phyloP scores from a whole-genome alignment of 2,888 invertebrate genomes.

The Macropis europaea region DNA sequence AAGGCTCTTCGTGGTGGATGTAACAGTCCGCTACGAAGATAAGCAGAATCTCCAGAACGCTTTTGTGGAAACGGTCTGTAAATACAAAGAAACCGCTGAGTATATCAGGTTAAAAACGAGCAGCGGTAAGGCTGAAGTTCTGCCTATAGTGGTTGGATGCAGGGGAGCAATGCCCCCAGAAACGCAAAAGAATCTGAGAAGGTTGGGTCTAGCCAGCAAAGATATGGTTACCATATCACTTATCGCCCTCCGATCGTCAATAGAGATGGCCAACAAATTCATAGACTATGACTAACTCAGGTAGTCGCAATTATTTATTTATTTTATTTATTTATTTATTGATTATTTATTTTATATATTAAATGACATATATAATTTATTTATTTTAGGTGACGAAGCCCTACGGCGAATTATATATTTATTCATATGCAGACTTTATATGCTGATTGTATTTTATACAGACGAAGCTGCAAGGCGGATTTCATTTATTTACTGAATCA shows the following conservation, averaged over 20 bases:
- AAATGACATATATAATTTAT: too few relatives aligned
- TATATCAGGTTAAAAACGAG: not conserved
- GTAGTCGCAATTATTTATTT: too few relatives aligned
- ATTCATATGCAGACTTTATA: too few relatives aligned
- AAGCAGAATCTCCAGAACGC: not conserved
- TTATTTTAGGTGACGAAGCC: too few relatives aligned
- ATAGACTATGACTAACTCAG: not conserved
- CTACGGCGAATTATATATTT: too few relatives aligned
- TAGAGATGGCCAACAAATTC: not conserved
- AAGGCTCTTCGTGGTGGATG: not conserved
- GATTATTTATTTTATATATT: too few relatives aligned
- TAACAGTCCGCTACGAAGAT: slow-evolving; percentile 1
- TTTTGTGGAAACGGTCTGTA: not conserved
- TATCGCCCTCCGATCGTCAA: not conserved
- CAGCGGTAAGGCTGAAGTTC: not conserved
- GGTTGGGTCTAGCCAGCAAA: not conserved
- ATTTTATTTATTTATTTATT: too few relatives aligned
- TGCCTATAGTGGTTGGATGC: not conserved
- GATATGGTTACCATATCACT: not conserved
- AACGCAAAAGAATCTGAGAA: not conserved
- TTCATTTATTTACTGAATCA: too few relatives aligned
- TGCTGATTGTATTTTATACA: too few relatives aligned
- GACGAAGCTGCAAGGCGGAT: too few relatives aligned
- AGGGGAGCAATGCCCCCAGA: not conserved
- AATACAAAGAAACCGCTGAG: not conserved